phyloP scores from a whole-genome alignment of 2,888 invertebrate genomes.

The Ypsolopha scabrella region DNA sequence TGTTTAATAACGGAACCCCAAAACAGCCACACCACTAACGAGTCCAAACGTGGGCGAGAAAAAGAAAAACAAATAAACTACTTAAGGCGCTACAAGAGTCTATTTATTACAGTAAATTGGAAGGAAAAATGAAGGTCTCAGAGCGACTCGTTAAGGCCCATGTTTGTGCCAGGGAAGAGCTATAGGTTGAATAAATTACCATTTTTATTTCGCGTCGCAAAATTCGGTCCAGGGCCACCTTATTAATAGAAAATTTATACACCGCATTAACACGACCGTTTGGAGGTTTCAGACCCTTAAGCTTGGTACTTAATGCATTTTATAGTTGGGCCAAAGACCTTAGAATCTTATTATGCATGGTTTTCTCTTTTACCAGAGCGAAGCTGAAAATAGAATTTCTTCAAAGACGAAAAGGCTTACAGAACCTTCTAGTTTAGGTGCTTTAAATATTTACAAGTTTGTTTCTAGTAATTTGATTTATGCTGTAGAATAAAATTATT shows the following conservation, averaged over 20 bases:
- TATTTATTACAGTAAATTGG: constrained; percentile 42
- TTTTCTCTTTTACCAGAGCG: too few relatives aligned
- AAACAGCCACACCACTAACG: too few relatives aligned
- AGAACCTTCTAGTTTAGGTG: too few relatives aligned
- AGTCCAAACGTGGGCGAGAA: background rate
- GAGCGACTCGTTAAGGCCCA: constrained; percentile 32
- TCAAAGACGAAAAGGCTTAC: too few relatives aligned
- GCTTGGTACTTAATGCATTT: background rate
- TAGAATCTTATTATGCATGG: too few relatives aligned
- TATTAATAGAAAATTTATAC: constrained; percentile 45
- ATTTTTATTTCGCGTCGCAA: constrained; percentile 25
- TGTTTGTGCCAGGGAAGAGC: constrained; percentile 29
- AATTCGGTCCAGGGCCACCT: constrained; percentile 21
- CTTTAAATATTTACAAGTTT: too few relatives aligned
- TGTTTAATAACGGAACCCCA: too few relatives aligned
- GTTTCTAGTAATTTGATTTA: too few relatives aligned
- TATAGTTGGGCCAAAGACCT: too few relatives aligned
- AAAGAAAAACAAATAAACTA: constrained; percentile 17
- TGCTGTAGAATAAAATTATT: too few relatives aligned
- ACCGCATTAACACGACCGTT: constrained; percentile 18
- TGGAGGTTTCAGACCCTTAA: background rate
- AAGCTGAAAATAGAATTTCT: too few relatives aligned
- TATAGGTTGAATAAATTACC: constrained; percentile 46
- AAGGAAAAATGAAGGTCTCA: constrained; percentile 36
- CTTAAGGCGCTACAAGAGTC: constrained; percentile 8